Conservation (phyloP, 2,888 invertebrate species). For the Branchellion lobata region DNA sequence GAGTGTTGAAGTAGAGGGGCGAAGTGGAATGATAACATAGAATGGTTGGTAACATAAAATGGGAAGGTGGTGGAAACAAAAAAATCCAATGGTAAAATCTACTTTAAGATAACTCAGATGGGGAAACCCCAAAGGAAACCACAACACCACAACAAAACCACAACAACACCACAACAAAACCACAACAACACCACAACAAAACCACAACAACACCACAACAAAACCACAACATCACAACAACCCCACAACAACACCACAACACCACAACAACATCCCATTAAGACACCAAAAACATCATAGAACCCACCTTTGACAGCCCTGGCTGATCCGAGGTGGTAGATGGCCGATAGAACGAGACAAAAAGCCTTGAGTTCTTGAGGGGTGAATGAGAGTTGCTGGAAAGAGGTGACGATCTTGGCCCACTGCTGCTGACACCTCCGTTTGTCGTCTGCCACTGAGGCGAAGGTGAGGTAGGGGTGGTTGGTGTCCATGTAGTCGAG, state of each 20-base stretch:
- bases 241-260: too few species aligned
- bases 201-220: too few species aligned
- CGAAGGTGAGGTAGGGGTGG: constrained; percentile 43
- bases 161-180: too few species aligned
- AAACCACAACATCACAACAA: too few species aligned
- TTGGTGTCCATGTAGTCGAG: constrained; percentile 75
- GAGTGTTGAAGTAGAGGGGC: background rate
- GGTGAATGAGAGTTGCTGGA: constrained; percentile 75
- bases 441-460: background rate
- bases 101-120: too few species aligned
- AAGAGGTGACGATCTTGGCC: constrained; percentile 75
- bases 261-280: too few species aligned
- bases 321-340: constrained; percentile 85
- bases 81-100: too few species aligned
- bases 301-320: constrained; percentile 62
- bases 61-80: too few species aligned
- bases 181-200: too few species aligned
- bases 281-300: too few species aligned
- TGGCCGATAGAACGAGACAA: constrained; percentile 85
- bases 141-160: too few species aligned
- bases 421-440: constrained; percentile 80
- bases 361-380: constrained; percentile 79
- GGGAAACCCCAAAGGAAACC: too few species aligned
- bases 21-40: background rate
- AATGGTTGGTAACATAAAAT: background rate